These are phyloP conservation scores for Hypomecis atomaria DNA, from an alignment of 2,888 invertebrate genomes.

Conservation along the genomic window DNA sequence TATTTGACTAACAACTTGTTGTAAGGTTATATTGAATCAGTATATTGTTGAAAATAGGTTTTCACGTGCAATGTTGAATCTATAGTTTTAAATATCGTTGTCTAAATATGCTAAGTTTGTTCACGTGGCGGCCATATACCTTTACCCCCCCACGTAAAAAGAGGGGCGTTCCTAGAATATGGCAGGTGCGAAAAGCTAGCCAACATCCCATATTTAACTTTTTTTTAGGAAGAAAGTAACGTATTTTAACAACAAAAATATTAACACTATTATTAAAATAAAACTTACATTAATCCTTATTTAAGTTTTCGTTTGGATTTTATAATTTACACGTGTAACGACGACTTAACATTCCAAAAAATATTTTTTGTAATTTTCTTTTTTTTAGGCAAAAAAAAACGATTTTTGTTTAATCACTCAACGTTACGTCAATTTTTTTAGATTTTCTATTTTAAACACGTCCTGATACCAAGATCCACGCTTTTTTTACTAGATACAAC, in stretches of 20 bases:
- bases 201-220: constrained; percentile 44
- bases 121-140: constrained; percentile 30
- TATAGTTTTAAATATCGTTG: constrained; percentile 4
- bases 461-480: constrained; percentile 30
- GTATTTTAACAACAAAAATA: constrained; percentile 13
- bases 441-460: constrained; percentile 34
- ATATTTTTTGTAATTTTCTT: constrained; percentile 24
- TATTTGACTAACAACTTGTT: no score
- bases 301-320: constrained; percentile 13
- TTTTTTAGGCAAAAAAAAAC: constrained; percentile 30
- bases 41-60: no score
- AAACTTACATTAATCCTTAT: constrained; percentile 22
- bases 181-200: constrained; percentile 55
- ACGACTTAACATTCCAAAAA: constrained; percentile 31
- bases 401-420: constrained; percentile 53
- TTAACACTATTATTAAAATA: constrained; percentile 22
- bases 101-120: constrained; percentile 32
- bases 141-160: neutral
- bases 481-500: neutral
- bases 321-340: constrained; percentile 19
- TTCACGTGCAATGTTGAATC: neutral
- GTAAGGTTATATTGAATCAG: no score
- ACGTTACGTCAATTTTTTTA: constrained; percentile 52
- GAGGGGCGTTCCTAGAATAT: constrained; percentile 1
- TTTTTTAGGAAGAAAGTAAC: constrained; percentile 12